phyloP scores from a whole-genome alignment of 2,888 invertebrate species.

The Idaea straminata region DNA sequence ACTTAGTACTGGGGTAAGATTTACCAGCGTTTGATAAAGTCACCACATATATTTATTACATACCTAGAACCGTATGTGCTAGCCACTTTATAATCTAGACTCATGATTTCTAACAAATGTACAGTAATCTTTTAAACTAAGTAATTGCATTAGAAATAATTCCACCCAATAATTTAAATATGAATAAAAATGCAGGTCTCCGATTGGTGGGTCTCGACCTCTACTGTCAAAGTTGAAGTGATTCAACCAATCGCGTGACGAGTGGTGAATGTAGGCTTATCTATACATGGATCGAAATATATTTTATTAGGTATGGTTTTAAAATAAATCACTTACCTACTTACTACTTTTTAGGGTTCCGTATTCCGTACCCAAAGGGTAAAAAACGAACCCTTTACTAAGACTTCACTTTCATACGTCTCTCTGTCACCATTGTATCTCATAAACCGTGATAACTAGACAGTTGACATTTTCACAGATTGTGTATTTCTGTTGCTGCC shows the following conservation, averaged over 20 bases:
- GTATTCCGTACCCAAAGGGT: too few species aligned
- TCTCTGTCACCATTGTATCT: too few species aligned
- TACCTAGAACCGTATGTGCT: background rate
- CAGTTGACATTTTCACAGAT: too few species aligned
- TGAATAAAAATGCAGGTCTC: background rate
- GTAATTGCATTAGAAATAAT: background rate
- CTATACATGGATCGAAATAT: background rate
- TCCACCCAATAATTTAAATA: background rate
- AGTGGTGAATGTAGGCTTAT: background rate
- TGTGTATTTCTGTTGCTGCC: too few species aligned
- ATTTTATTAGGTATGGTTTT: background rate
- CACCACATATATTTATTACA: background rate
- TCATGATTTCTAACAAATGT: background rate
- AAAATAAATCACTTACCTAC: background rate
- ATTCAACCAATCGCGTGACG: slow-evolving; percentile 4
- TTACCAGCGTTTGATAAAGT: background rate
- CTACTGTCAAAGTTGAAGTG: slow-evolving; percentile 5
- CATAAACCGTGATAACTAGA: too few species aligned
- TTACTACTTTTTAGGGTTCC: too few species aligned
- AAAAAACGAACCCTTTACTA: too few species aligned
- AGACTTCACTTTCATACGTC: too few species aligned
- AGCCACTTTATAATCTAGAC: background rate
- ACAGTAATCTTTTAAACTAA: background rate
- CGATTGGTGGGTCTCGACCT: slow-evolving; percentile 9
- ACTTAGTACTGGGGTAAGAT: background rate